A percentile compares a stretch with the other conserved stretches of the same genome.
Conservation (phyloP, 2,797 vertebrate genomes). For the Rhynchonycteris naso region DNA sequence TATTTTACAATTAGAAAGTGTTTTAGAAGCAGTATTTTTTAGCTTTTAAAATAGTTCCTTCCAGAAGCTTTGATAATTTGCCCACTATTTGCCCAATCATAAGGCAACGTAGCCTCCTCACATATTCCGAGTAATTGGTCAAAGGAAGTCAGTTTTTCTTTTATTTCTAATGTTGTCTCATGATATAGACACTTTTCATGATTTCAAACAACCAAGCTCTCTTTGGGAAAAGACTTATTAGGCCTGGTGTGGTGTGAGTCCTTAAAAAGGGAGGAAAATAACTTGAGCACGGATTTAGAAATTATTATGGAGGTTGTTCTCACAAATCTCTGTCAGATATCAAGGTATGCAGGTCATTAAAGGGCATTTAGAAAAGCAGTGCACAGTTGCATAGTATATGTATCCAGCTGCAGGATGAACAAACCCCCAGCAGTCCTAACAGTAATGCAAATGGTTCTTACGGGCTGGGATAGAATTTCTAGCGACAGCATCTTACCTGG, state of each 20-base stretch:
- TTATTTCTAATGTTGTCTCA: background rate
- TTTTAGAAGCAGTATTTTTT: conserved; percentile 47
- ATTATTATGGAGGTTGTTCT: conserved; percentile 21
- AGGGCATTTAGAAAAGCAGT: background rate
- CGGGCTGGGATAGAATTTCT: conserved; percentile 18
- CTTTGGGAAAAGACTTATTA: background rate
- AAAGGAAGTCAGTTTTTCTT: conserved; percentile 6
- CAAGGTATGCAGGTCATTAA: conserved; percentile 25
- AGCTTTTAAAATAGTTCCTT: conserved; percentile 43
- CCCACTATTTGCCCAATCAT: background rate
- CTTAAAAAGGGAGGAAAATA: background rate
- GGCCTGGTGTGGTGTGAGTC: background rate
- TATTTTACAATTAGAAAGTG: conserved; percentile 41
- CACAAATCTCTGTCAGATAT: background rate
- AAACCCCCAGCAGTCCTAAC: background rate
- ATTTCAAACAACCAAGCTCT: background rate
- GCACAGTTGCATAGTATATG: background rate
- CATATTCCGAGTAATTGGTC: background rate
- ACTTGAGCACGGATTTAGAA: background rate
- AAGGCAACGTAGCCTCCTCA: background rate
- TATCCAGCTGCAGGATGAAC: background rate
- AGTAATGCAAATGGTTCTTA: background rate
- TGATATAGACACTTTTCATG: background rate
- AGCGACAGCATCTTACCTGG: background rate
- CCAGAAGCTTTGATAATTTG: conserved; percentile 36